Base-by-base conservation (phyloP, 2,888 invertebrate species). In the Netelia inedita region DNA sequence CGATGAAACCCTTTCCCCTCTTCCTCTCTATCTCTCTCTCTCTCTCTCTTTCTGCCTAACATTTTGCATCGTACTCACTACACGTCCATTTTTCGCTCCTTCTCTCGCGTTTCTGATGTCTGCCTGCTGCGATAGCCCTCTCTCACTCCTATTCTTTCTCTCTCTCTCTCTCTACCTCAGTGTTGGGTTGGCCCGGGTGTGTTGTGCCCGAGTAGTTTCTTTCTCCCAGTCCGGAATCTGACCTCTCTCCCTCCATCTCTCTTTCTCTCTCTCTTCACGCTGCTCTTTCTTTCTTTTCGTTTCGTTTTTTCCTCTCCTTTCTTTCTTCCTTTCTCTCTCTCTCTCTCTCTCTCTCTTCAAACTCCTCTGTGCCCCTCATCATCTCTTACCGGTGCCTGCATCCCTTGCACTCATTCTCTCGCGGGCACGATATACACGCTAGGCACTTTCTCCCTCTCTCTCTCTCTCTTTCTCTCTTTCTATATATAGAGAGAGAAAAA, bases 221-320 rank as follows among this genome's bases (percentile, higher is more conserved):
- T 82, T 59, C 74, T 78, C 57, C 59, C 74, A 50, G 61, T 80
- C 76, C 75, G 79, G 50, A 74, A 82, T 85, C 84, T 85, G 73
- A 85, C 81, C 79, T 82, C 82, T 43, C 72, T 63, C 79, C 65
- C 65, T 65, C 72, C 57, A 61, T 68, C 55, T 46, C 21, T 21
- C 61, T 23, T 66, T 73, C 59, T 43, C 75, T 59, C 75, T 72
- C 69, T 75, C 72, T 68, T 69, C 23, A 73, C 28, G 59, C 53
- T 23, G n/a, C 28, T 23, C 41, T 10, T 59, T 59, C 68, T 80
- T 59, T 78, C 73, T 61, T 53, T 55, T 46, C 19, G 6, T 50
- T 65, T 66, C 46, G 74, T 73, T 71, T 69, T 53, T 50, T 71
- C 63, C 65, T 10, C 59, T 53, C 28, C 43, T 21, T 21, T 43